Percentiles rank a stretch among this genome's conserved stretches.
Conservation (phyloP, 2,113 vertebrate species). For the Tenrec ecaudatus region DNA sequence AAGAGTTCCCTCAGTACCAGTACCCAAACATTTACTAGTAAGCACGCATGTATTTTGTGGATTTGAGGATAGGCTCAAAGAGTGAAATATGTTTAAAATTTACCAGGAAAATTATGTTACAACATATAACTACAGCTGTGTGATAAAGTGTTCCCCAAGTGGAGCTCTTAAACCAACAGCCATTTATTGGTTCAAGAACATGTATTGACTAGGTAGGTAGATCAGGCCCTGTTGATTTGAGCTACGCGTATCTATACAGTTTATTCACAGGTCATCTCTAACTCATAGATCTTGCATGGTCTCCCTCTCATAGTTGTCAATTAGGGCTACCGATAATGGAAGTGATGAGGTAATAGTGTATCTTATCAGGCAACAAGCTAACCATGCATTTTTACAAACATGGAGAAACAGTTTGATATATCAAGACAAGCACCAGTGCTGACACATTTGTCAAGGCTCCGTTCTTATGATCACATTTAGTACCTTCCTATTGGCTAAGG, state of each 20-base stretch:
- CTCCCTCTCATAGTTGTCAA: neutral
- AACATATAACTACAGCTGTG: neutral
- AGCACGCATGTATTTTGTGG: neutral
- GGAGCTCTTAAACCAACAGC: neutral
- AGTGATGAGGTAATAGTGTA: neutral
- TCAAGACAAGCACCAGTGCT: neutral
- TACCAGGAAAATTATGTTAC: neutral
- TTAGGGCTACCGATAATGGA: neutral
- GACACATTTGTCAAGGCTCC: neutral
- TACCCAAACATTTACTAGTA: neutral
- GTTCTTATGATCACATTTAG: neutral
- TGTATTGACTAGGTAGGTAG: neutral
- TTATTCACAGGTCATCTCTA: neutral
- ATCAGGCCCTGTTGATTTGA: neutral
- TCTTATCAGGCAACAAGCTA: neutral
- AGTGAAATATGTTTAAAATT: neutral
- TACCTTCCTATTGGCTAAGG: neutral
- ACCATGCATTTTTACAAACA: neutral
- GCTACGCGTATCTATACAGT: neutral
- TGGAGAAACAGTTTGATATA: neutral
- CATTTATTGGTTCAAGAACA: neutral
- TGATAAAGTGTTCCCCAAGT: neutral
- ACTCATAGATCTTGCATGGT: neutral
- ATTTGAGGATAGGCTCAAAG: neutral
- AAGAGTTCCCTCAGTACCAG: neutral